These are phyloP conservation scores for Hetaerina americana DNA, from an alignment of 1,140 invertebrate genomes.

Conservation along the genomic window DNA sequence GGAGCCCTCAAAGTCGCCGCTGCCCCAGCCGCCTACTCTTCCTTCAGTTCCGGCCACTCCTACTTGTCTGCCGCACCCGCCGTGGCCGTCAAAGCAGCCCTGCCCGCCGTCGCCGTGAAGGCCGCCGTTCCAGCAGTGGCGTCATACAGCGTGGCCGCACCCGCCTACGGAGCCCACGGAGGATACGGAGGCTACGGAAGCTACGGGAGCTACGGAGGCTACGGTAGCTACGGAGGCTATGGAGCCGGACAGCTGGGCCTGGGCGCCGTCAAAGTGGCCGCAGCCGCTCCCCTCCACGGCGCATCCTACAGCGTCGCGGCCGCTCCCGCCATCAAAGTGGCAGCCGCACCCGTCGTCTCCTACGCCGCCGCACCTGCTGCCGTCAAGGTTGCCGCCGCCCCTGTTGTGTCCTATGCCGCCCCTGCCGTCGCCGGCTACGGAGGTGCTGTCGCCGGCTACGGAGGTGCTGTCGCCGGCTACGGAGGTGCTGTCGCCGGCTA, in stretches of 20 bases:
- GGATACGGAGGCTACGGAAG: background rate
- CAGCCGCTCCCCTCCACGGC: background rate
- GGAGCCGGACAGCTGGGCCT: background rate
- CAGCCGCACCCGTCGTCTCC: background rate
- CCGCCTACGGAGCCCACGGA: background rate
- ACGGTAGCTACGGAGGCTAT: background rate
- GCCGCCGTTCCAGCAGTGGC: background rate
- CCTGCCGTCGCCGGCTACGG: background rate
- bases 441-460: background rate
- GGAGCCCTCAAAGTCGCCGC: background rate
- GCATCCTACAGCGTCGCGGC: background rate
- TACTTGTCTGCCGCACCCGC: background rate
- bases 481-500: background rate
- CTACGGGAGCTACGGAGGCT: background rate
- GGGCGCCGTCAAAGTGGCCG: background rate
- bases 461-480: background rate
- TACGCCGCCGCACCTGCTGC: background rate
- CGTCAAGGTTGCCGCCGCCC: background rate
- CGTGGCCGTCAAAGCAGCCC: background rate
- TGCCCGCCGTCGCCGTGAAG: background rate
- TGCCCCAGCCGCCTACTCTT: background rate
- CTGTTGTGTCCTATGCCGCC: background rate
- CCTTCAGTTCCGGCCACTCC: background rate
- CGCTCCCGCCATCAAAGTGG: background rate
- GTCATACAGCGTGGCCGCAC: background rate